A percentile compares a stretch with the other conserved stretches of the same genome.
Conservation (phyloP, 2,888 invertebrate species). For the Erebia palarica region DNA sequence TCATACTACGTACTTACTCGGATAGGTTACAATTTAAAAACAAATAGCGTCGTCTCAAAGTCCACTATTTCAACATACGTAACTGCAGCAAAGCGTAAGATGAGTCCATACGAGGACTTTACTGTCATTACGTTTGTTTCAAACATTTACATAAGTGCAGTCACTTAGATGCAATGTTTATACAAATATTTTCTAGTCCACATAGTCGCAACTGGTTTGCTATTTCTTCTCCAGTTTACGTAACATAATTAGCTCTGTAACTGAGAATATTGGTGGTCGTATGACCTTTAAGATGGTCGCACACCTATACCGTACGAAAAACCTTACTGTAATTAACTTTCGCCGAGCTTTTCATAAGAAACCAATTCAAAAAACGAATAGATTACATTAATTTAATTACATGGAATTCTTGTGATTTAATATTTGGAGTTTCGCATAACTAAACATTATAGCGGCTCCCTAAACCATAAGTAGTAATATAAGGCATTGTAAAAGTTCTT, state of each 20-base stretch:
- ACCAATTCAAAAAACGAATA: too few relatives aligned
- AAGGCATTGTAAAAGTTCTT: too few relatives aligned
- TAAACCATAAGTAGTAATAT: too few relatives aligned
- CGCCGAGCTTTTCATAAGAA: too few relatives aligned
- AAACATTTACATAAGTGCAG: conserved; percentile 23
- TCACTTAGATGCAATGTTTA: conserved; percentile 29
- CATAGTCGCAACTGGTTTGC: conserved; percentile 30
- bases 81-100: conserved; percentile 7
- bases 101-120: conserved; percentile 20
- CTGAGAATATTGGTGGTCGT: conserved; percentile 29
- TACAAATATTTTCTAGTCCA: conserved; percentile 35
- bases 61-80: conserved; percentile 16
- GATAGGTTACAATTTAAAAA: conserved; percentile 15
- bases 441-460: too few relatives aligned
- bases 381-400: too few relatives aligned
- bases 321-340: not conserved
- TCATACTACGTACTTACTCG: not conserved
- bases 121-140: conserved; percentile 23
- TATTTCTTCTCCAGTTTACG: conserved; percentile 34
- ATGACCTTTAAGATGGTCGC: conserved; percentile 24
- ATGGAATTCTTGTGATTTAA: too few relatives aligned
- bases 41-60: not conserved
- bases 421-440: too few relatives aligned
- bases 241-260: conserved; percentile 33
- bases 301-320: not conserved